Evolutionary conservation across 1,140 invertebrate genomes (phyloP), one percentile per base, ranked within the genome.

Genomic region (Hermetia illucens): DNA sequence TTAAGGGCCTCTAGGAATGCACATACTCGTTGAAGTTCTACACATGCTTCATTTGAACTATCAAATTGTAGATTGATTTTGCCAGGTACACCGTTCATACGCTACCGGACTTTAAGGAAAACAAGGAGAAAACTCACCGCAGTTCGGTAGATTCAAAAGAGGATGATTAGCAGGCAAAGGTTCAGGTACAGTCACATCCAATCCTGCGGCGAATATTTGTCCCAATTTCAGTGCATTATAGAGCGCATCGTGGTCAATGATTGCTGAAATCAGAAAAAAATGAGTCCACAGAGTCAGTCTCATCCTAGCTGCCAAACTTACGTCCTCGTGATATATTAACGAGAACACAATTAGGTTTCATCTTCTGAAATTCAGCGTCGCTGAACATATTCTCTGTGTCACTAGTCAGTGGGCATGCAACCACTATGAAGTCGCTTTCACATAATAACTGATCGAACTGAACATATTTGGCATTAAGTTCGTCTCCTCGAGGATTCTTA

Each of bases 161-260:
- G 77, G 74, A 62, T 88, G 73, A 52, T 82, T 70, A 1, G 68
- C 55, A 0, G 87, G 79, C 19, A 95, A 50, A 3, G 90, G 92
- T 63, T 97, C 92, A 1, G 91, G 91, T 35, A 75, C 78, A 50
- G 81, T 90, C 0, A 95, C 92, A 69, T 97, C 93, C 12, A 97
- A 63, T 3, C 90, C 92, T n/a, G 91, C 92, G 18, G 78, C 82
- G 52, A 73, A 68, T 41, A 96, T 93, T 42, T 69, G 65, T 18
- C 73, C 70, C 32, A 66, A 71, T 52, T 79, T 71, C 10, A 95
- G 62, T 5, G 87, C 89, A 46, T 77, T 65, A 41, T 87, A 74
- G 21, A 94, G 63, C 36, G 79, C 85, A 37, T 76, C 58, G 49
- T 89, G 84, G 52, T 90, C 71, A 1, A 91, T 70, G 5, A 83